Conservation (phyloP, 2,113 vertebrate genomes). For the Loxodonta africana region DNA sequence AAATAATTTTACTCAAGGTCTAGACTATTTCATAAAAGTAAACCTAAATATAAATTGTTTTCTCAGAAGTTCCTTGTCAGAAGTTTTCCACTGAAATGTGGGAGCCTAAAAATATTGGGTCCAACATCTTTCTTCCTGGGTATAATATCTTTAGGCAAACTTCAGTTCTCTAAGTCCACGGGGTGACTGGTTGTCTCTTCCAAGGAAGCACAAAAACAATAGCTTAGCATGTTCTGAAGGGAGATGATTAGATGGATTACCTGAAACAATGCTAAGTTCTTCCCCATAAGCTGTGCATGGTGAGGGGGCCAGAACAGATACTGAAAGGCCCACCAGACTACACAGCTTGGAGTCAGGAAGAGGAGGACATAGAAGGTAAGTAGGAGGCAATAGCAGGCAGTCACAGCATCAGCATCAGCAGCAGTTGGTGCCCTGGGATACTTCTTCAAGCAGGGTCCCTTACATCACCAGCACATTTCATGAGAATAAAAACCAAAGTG, state of each 20-base stretch:
- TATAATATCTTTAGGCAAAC: not conserved
- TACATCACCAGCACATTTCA: rapidly evolving
- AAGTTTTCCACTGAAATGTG: constrained; percentile 25
- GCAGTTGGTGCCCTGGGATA: rapidly evolving
- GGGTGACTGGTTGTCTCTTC: too few species aligned
- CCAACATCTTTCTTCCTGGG: not conserved
- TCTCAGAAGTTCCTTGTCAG: constrained; percentile 5
- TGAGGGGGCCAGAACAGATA: not conserved
- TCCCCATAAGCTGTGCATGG: not conserved
- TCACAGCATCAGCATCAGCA: rapidly evolving
- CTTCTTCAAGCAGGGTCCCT: not conserved
- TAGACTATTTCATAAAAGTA: constrained; percentile 59
- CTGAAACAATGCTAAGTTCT: not conserved
- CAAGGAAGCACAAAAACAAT: not conserved
- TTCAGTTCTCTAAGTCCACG: not conserved
- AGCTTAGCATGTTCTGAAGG: not conserved
- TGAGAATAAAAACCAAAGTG: not conserved
- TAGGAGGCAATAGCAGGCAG: rapidly evolving
- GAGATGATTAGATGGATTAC: not conserved
- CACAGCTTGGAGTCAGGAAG: not conserved
- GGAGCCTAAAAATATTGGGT: not conserved
- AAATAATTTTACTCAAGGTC: constrained; percentile 65
- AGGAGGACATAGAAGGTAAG: not conserved
- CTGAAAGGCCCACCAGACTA: not conserved
- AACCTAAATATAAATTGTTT: not conserved